These are phyloP conservation scores for Orchestia grillus DNA, from an alignment of 1,140 invertebrate genomes.

Conservation along the genomic window DNA sequence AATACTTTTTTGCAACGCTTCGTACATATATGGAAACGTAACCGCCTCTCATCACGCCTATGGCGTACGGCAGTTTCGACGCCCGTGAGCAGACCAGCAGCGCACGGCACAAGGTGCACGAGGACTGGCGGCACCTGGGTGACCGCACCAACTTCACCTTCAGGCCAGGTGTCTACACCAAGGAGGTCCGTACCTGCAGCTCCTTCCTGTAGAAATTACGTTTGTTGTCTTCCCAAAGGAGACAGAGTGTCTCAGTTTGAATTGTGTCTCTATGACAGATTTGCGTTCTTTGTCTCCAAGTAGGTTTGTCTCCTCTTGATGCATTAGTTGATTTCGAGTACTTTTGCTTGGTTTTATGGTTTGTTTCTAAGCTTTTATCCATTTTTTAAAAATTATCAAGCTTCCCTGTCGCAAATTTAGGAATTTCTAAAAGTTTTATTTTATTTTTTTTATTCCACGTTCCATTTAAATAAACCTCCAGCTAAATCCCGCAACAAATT, in stretches of 20 bases:
- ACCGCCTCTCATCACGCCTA: background rate
- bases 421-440: too few relatives aligned
- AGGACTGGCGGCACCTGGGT: conserved; percentile 19
- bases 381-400: too few relatives aligned
- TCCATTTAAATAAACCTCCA: too few relatives aligned
- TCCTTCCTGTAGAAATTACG: background rate
- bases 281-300: background rate
- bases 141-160: conserved; percentile 23
- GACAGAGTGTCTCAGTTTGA: background rate
- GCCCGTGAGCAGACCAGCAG: background rate
- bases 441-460: too few relatives aligned
- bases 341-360: background rate
- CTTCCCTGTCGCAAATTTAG: too few relatives aligned
- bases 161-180: conserved; percentile 23
- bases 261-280: background rate
- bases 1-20: too few relatives aligned
- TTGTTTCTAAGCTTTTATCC: too few relatives aligned
- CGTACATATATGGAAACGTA: too few relatives aligned
- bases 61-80: background rate
- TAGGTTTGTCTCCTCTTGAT: background rate
- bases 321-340: background rate
- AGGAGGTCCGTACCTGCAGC: background rate
- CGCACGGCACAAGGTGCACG: conserved; percentile 21
- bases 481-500: too few relatives aligned
- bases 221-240: too few relatives aligned